Conservation (phyloP, 2,113 vertebrate genomes). For the Lonchura striata region DNA sequence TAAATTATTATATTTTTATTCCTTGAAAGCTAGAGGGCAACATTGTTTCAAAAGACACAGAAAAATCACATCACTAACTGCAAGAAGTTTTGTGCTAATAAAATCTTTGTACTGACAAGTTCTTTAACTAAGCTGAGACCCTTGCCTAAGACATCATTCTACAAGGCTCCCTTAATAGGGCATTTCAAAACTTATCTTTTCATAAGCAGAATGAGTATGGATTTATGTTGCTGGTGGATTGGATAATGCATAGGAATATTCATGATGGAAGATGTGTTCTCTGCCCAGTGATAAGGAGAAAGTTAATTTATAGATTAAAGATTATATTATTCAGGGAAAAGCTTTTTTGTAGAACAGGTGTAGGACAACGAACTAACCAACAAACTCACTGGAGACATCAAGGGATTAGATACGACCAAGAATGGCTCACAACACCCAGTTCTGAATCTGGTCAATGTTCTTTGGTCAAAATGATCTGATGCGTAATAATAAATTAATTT, state of each 20-base stretch:
- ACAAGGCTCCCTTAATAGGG: neutral
- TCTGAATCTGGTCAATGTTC: neutral
- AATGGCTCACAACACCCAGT: too few relatives aligned
- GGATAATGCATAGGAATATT: neutral
- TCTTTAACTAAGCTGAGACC: neutral
- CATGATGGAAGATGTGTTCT: neutral
- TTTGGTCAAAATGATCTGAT: neutral
- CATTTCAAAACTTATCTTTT: neutral
- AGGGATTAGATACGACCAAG: neutral
- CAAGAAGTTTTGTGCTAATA: neutral
- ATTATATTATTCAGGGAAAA: neutral
- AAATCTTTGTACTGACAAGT: neutral
- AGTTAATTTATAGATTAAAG: neutral
- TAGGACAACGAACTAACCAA: neutral
- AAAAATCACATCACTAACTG: neutral
- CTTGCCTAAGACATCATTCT: neutral
- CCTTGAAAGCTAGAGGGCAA: slow-evolving; percentile 18
- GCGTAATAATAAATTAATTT: neutral
- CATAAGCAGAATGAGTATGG: neutral
- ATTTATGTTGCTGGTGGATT: neutral
- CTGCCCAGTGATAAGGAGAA: neutral
- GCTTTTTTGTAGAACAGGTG: neutral
- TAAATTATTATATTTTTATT: neutral
- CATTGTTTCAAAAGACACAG: neutral
- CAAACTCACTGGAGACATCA: neutral